phyloP scores from a whole-genome alignment of 2,797 vertebrate genomes.

The Protonibea diacanthus region DNA sequence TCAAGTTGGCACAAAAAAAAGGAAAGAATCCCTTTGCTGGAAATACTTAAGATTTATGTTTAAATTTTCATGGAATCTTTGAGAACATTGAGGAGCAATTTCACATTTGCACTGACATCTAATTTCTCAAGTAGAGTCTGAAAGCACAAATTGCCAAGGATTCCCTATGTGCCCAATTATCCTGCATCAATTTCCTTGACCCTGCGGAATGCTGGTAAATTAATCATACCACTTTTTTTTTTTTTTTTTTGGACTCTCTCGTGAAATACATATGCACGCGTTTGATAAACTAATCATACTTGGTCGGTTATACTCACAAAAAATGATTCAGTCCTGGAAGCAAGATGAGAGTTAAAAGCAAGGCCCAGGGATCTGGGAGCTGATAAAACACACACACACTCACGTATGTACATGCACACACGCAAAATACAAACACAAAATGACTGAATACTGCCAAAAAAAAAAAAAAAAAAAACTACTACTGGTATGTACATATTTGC shows the following conservation, averaged over 20 bases:
- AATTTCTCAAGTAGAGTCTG: constrained; percentile 89
- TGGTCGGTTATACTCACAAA: constrained; percentile 84
- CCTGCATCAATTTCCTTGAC: constrained; percentile 89
- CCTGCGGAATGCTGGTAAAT: constrained; percentile 88
- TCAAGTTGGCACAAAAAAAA: constrained; percentile 80
- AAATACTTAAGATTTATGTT: constrained; percentile 88
- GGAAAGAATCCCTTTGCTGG: constrained; percentile 81
- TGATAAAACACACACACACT: constrained; percentile 53
- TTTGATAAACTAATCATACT: constrained; percentile 89
- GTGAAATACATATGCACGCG: constrained; percentile 85
- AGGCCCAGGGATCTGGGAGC: constrained; percentile 78
- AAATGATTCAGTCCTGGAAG: constrained; percentile 86
- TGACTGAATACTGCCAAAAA: not conserved
- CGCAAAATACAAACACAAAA: constrained; percentile 18
- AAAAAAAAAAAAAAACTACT: not conserved
- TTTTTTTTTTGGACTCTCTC: constrained; percentile 73
- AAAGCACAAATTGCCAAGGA: constrained; percentile 90
- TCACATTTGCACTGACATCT: constrained; percentile 90
- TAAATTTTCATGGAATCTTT: constrained; percentile 90
- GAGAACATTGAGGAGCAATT: constrained; percentile 90
- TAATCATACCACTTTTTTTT: constrained; percentile 84
- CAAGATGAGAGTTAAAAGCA: constrained; percentile 83
- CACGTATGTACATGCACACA: constrained; percentile 1
- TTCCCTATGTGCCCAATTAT: constrained; percentile 91
- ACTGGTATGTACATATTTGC: not conserved